Base-by-base conservation (phyloP, 1,140 invertebrate genomes). In the Spodoptera litura region DNA sequence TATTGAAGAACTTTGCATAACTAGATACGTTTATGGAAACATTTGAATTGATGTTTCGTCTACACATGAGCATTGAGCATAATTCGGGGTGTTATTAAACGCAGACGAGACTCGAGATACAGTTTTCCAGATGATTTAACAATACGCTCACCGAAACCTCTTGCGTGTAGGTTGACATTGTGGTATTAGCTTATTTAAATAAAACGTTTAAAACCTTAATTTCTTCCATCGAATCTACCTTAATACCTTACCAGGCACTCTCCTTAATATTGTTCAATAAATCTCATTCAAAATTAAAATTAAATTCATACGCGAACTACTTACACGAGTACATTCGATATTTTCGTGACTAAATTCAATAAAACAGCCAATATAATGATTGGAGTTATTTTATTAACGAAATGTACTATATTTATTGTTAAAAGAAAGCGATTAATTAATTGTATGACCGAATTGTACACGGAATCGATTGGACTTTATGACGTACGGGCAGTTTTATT, bases 361-460 rank as follows among this genome's bases (percentile, higher is more conserved):
- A 75, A 75, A 75, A 61, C 49, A 64, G 38, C 4, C 20, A 62
- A 75, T 64, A 61, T 75, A 61, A 38, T 75, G 73, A 75, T 75
- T 64, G 73, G n/a, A 75, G 58, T 75, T 75, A 75, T 51, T 75
- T 64, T 62, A 75, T 75, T 62, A 62, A 64, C 27, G 13, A 35
- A 62, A 52, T 64, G 20, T 27, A 13, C 11, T 13, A 75, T 64
- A 75, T 75, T 75, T 75, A 75, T 75, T 62, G 59, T 64, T 35
- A 8, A 0, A 27, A 31, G 53, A n/a, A 12, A 3, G 4, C 38
- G 35, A 49, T 74, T 75, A 61, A 62, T 75, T 75, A 75, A 75
- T 75, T 20, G 73, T 75, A 64, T 75, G 73, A 49, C 73, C 59
- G 73, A 75, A 75, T 75, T 75, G 35, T 64, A 75, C 59, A 75